A percentile compares a stretch with the other conserved stretches of the same genome.
phyloP scores from a whole-genome alignment of 2,888 invertebrate species.

The Acleris cristana region DNA sequence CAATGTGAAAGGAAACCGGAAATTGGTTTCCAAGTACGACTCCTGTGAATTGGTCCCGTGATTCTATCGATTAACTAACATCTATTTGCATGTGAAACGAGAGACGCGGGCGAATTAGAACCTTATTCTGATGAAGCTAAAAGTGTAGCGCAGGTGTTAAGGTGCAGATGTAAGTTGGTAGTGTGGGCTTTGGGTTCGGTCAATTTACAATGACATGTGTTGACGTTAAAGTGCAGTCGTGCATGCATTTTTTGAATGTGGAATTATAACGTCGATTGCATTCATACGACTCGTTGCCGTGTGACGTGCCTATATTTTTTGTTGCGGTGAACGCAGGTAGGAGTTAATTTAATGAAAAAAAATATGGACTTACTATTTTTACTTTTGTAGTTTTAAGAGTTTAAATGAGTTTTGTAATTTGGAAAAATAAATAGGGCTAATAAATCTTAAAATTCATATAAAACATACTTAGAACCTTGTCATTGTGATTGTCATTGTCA shows the following conservation, averaged over 20 bases:
- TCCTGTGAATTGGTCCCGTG: constrained; percentile 69
- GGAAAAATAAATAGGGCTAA: no score
- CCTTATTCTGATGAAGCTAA: constrained; percentile 21
- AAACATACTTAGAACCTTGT: no score
- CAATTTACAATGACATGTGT: constrained; percentile 54
- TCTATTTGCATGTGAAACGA: constrained; percentile 48
- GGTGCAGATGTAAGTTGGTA: constrained; percentile 35
- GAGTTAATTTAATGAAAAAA: no score
- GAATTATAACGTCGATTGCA: neutral
- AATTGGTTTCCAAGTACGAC: constrained; percentile 78
- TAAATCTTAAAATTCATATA: no score
- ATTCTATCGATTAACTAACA: constrained; percentile 66
- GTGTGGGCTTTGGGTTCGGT: constrained; percentile 49
- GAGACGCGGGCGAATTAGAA: constrained; percentile 47
- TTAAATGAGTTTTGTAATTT: no score
- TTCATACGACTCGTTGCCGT: neutral
- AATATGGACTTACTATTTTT: no score
- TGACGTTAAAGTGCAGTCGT: constrained; percentile 53
- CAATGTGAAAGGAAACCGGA: constrained; percentile 79
- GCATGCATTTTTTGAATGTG: constrained; percentile 46
- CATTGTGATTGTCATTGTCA: no score
- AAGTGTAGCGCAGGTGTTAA: neutral
- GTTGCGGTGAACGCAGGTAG: no score
- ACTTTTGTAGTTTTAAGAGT: no score
- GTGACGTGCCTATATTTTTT: neutral